Evolutionary conservation across 2,888 invertebrate species (phyloP).

Genomic region (Mayetiola destructor): DNA sequence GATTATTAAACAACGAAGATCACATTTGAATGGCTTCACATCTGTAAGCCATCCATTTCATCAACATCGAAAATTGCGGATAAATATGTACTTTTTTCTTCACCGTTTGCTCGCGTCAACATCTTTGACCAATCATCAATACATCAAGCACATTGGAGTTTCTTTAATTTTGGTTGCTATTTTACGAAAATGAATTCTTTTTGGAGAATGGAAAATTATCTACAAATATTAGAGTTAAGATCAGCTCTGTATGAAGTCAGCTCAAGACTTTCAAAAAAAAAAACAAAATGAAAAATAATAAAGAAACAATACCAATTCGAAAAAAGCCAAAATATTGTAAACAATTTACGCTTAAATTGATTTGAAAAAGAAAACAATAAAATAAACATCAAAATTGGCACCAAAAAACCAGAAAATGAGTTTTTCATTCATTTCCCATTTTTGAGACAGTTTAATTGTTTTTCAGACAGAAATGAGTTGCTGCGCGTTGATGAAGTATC

Average conservation of each 20-base stretch:
- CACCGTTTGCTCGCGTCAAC: too few relatives aligned
- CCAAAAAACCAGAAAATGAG: background rate
- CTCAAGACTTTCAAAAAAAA: background rate
- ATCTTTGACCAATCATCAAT: background rate
- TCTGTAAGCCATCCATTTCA: conserved; percentile 9
- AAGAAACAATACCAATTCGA: background rate
- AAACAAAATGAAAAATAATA: background rate
- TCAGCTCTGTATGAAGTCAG: background rate
- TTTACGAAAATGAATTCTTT: background rate
- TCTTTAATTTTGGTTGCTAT: background rate
- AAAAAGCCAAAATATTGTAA: background rate
- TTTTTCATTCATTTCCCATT: background rate
- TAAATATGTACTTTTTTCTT: too few relatives aligned
- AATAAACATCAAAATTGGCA: conserved; percentile 2
- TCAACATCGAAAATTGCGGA: background rate
- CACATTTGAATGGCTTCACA: conserved; percentile 16
- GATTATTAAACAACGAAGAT: background rate
- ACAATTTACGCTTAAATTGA: background rate
- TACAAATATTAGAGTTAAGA: background rate
- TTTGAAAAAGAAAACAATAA: background rate
- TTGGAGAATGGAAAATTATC: background rate
- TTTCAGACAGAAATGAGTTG: too few relatives aligned
- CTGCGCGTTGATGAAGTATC: too few relatives aligned
- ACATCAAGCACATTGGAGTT: too few relatives aligned
- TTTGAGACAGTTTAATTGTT: too few relatives aligned